Conservation (phyloP, 2,888 invertebrate genomes). For the Lamellibrachia satsuma region DNA sequence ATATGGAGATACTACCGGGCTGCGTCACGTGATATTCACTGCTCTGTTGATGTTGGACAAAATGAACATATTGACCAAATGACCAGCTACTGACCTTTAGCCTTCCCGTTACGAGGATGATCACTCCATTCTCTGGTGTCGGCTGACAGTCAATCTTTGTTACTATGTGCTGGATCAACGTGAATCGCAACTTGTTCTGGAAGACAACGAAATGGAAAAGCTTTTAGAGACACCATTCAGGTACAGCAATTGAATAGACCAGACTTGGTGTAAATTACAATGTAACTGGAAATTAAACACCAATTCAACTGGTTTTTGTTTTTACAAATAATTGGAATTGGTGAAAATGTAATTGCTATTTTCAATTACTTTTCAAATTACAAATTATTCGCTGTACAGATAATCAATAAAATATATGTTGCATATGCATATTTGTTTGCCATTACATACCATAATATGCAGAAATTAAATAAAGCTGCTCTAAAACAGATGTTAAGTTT, state of each 20-base stretch:
- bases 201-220: constrained; percentile 23
- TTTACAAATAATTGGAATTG: too few relatives aligned
- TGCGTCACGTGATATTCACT: neutral
- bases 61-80: neutral
- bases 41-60: neutral
- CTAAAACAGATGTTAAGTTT: too few relatives aligned
- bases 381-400: too few relatives aligned
- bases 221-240: neutral
- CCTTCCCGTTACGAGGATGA: constrained; percentile 95
- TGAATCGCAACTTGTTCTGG: constrained; percentile 87
- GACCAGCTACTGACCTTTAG: constrained; percentile 77
- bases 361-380: too few relatives aligned
- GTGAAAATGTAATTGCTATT: too few relatives aligned
- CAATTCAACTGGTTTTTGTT: too few relatives aligned
- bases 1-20: neutral
- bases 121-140: constrained; percentile 89
- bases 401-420: too few relatives aligned
- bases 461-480: too few relatives aligned
- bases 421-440: too few relatives aligned
- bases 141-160: constrained; percentile 97
- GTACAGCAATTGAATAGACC: neutral
- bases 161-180: constrained; percentile 89
- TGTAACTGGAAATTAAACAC: too few relatives aligned
- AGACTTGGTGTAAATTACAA: too few relatives aligned
- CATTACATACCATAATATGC: too few relatives aligned